A percentile compares a stretch with the other conserved stretches of the same genome.
phyloP scores from a whole-genome alignment of 92 coral and sea anemone species.

The Parazoanthus darwini region DNA sequence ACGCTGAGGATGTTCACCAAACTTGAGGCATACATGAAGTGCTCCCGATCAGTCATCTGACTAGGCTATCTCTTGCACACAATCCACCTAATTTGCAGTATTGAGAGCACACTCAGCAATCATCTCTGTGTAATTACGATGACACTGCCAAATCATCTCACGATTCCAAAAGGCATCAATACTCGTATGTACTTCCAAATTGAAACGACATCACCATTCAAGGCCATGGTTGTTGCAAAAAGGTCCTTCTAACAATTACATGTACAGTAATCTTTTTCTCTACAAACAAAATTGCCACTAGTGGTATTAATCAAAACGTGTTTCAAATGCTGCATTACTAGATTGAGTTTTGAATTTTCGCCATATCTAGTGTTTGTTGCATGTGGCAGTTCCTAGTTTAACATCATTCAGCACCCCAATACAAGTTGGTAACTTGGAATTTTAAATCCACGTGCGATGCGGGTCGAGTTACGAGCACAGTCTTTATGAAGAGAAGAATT shows the following conservation, averaged over 20 bases:
- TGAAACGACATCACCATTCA: background rate
- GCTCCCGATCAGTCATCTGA: background rate
- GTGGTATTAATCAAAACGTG: background rate
- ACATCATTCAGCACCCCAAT: background rate
- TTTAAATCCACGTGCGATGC: too few species aligned
- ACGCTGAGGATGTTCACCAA: background rate
- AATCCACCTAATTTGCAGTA: constrained; percentile 22
- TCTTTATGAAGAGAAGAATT: background rate
- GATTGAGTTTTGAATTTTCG: background rate
- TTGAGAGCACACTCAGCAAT: constrained; percentile 23
- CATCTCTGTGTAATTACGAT: background rate
- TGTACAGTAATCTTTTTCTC: background rate
- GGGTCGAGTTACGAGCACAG: too few species aligned
- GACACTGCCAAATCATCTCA: too few species aligned
- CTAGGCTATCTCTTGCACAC: background rate
- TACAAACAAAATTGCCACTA: background rate
- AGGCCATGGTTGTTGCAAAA: background rate
- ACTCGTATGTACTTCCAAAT: background rate
- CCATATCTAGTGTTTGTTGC: background rate
- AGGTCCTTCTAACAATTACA: too few species aligned
- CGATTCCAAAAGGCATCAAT: too few species aligned
- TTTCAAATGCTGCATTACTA: background rate
- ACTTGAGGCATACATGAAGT: background rate
- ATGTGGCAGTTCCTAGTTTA: background rate
- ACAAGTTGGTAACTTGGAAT: background rate